A percentile compares a stretch with the other conserved stretches of the same genome.
Conservation (phyloP, 2,113 vertebrate species). For the Silurus glanis region DNA sequence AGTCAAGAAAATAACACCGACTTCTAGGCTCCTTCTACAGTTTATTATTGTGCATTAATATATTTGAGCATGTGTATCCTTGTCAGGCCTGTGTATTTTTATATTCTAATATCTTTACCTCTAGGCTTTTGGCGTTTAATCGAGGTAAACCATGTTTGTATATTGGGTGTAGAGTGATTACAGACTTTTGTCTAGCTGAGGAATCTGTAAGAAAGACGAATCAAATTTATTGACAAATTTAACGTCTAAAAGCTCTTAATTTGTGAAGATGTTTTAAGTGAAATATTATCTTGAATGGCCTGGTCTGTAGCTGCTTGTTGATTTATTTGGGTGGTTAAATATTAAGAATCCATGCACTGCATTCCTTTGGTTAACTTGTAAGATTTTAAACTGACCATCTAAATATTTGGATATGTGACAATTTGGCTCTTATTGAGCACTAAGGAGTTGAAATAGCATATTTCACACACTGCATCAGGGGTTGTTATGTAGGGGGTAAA, state of each 20-base stretch:
- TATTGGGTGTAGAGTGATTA: background rate
- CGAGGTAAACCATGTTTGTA: background rate
- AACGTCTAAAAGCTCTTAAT: background rate
- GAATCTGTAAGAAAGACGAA: background rate
- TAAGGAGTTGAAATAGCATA: background rate
- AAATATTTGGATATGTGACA: background rate
- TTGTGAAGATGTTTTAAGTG: background rate
- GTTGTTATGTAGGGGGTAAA: background rate
- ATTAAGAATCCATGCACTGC: background rate
- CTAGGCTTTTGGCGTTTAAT: background rate
- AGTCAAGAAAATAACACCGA: background rate
- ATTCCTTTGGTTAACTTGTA: background rate
- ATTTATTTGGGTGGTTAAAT: slow-evolving; percentile 3
- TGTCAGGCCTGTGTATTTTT: background rate
- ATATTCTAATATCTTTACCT: background rate
- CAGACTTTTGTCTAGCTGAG: background rate
- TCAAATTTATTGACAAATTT: background rate
- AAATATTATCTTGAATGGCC: background rate
- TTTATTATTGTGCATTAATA: background rate
- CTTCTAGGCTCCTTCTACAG: background rate
- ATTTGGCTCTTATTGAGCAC: background rate
- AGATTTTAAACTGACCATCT: background rate
- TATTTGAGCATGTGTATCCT: background rate
- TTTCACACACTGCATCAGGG: background rate
- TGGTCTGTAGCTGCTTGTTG: background rate